These are phyloP conservation scores for Oceanodroma tethys DNA, from an alignment of 2,113 vertebrate genomes.

Conservation along the genomic window DNA sequence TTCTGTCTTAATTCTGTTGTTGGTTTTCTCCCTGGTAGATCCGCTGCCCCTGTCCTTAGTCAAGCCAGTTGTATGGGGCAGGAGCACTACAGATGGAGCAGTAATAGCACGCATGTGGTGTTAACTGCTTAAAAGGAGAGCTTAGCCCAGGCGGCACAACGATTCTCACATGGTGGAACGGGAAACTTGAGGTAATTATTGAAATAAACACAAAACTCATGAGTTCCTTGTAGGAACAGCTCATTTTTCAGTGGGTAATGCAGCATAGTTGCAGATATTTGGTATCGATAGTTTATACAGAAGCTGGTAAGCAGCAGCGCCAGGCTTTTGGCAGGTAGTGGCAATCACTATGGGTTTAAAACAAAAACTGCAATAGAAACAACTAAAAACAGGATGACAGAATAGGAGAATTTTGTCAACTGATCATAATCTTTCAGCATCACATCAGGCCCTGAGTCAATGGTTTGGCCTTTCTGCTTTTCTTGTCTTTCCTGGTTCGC, in stretches of 20 bases:
- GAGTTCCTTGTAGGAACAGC: background rate
- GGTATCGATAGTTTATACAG: background rate
- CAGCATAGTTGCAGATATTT: background rate
- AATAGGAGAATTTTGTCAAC: background rate
- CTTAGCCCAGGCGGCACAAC: background rate
- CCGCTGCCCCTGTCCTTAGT: background rate
- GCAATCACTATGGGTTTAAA: background rate
- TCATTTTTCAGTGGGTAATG: background rate
- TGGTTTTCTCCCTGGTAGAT: background rate
- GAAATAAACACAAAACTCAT: background rate
- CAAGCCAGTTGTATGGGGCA: background rate
- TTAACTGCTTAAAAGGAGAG: background rate
- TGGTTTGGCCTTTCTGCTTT: background rate
- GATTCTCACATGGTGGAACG: background rate
- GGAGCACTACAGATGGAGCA: background rate
- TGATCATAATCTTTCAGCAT: background rate
- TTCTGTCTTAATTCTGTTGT: background rate
- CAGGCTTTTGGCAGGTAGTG: background rate
- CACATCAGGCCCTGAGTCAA: background rate
- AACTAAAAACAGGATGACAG: background rate
- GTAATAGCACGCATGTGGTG: rapidly evolving
- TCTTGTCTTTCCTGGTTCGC: background rate
- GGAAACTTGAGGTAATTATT: background rate
- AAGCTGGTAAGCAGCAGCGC: background rate
- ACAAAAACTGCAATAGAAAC: background rate